Evolutionary conservation across 2,797 vertebrate genomes (phyloP).

Genomic region (Myripristis murdjan): DNA sequence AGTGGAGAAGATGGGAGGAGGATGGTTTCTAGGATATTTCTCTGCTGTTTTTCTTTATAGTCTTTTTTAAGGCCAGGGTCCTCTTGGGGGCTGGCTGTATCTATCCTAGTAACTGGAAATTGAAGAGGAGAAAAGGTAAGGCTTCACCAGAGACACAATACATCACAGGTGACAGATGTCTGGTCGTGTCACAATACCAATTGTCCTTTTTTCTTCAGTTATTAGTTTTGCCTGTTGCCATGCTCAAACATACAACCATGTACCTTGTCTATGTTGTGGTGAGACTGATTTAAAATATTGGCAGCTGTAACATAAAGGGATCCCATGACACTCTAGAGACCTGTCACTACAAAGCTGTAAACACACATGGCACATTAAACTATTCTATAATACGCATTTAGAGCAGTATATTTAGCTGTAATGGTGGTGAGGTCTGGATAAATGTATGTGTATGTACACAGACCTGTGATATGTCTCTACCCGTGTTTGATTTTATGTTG

Average conservation of each 20-base stretch:
- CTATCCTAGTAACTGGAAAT: slow-evolving; percentile 61
- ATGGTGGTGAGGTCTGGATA: too few relatives aligned
- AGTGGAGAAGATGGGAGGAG: slow-evolving; percentile 50
- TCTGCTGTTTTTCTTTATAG: slow-evolving; percentile 55
- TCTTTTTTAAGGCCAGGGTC: slow-evolving; percentile 62
- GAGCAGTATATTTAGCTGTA: too few relatives aligned
- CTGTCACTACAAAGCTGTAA: too few relatives aligned
- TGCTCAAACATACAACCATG: slow-evolving; percentile 8
- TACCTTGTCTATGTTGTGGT: slow-evolving; percentile 2
- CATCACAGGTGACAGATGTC: slow-evolving; percentile 70
- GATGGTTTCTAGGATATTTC: slow-evolving; percentile 76
- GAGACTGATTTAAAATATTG: slow-evolving; percentile 18
- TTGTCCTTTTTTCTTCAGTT: slow-evolving; percentile 38
- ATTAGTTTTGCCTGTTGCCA: slow-evolving; percentile 28
- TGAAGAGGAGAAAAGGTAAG: slow-evolving; percentile 65
- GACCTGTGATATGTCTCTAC: too few relatives aligned
- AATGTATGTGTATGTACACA: too few relatives aligned
- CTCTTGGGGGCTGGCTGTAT: slow-evolving; percentile 63
- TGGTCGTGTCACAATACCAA: slow-evolving; percentile 52
- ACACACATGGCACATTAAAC: too few relatives aligned
- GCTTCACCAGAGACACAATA: slow-evolving; percentile 52
- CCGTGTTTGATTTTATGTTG: too few relatives aligned
- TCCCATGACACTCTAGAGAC: too few relatives aligned
- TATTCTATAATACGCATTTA: too few relatives aligned
- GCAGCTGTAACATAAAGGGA: too few relatives aligned